Percentiles rank a stretch among this genome's conserved stretches.
Evolutionary conservation across 2,888 invertebrate species (phyloP).

Genomic region (Ophioninae sp.): DNA sequence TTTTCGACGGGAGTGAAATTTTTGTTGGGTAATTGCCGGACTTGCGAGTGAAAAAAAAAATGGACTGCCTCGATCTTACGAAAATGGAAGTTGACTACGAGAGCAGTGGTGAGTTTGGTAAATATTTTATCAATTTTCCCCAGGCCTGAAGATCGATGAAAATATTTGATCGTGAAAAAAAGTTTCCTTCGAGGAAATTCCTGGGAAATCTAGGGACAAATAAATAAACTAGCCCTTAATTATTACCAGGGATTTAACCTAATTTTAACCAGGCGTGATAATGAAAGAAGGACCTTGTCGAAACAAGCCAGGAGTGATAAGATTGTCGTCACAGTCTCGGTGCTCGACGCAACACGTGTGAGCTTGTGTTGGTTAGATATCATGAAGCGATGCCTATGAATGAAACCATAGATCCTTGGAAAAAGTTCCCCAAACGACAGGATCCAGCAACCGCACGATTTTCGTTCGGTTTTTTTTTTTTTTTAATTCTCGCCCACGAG

Average conservation of each 20-base stretch:
- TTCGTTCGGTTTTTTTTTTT: conserved; percentile 30
- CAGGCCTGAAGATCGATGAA: too few relatives aligned
- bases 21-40: conserved; percentile 22
- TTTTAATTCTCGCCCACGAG: conserved; percentile 9
- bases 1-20: not conserved
- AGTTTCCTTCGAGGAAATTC: not conserved
- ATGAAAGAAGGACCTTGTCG: conserved; percentile 32
- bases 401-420: conserved; percentile 33
- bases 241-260: conserved; percentile 25
- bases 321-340: conserved; percentile 37
- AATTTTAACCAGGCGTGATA: conserved; percentile 36
- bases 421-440: conserved; percentile 42
- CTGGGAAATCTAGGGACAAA: not conserved
- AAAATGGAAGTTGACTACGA: conserved; percentile 71
- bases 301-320: conserved; percentile 45
- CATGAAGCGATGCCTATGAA: conserved; percentile 10
- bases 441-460: conserved; percentile 57
- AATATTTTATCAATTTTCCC: not conserved
- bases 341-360: not conserved
- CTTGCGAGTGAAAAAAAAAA: conserved; percentile 25
- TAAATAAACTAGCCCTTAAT: conserved; percentile 9
- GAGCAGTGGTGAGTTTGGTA: conserved; percentile 74
- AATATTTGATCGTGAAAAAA: too few relatives aligned
- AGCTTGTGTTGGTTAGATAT: not conserved
- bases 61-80: conserved; percentile 74